These are phyloP conservation scores for human DNA, from an alignment of 2,113 vertebrate species.

Conservation along the genomic window DNA sequence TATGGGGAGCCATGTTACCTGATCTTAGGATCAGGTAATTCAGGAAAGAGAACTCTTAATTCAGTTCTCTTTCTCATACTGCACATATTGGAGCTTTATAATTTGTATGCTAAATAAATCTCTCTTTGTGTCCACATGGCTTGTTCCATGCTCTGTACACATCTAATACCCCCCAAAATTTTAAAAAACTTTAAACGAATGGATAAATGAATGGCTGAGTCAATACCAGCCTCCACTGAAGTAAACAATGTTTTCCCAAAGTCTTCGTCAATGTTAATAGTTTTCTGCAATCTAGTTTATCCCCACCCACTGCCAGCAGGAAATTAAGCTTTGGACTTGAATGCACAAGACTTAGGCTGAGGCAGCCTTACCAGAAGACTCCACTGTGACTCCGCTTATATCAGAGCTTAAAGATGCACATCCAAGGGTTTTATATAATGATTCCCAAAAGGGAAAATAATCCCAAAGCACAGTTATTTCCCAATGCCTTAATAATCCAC, in stretches of 20 bases:
- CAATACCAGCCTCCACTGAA: not conserved
- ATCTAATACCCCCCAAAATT: not conserved
- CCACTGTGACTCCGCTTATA: not conserved
- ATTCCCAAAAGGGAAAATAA: slow-evolving; percentile 3
- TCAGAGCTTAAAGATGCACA: not conserved
- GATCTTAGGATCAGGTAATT: no score
- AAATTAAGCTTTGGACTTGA: not conserved
- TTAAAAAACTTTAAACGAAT: not conserved
- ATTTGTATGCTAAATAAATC: not conserved
- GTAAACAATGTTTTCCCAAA: not conserved
- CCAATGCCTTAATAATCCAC: slow-evolving; percentile 19
- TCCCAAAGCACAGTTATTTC: slow-evolving; percentile 14
- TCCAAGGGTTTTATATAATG: not conserved
- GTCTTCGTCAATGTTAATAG: not conserved
- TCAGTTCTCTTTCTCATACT: not conserved
- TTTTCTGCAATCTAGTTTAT: not conserved
- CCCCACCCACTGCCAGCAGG: not conserved
- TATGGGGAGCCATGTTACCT: not conserved
- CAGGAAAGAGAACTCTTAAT: not conserved
- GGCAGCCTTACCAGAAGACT: not conserved
- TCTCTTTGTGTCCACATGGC: not conserved
- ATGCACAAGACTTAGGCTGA: not conserved
- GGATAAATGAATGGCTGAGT: not conserved
- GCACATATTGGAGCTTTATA: not conserved
- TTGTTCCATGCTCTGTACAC: not conserved